These are phyloP conservation scores for Trimorus sp. DNA, from an alignment of 2,888 invertebrate genomes.

Conservation along the genomic window DNA sequence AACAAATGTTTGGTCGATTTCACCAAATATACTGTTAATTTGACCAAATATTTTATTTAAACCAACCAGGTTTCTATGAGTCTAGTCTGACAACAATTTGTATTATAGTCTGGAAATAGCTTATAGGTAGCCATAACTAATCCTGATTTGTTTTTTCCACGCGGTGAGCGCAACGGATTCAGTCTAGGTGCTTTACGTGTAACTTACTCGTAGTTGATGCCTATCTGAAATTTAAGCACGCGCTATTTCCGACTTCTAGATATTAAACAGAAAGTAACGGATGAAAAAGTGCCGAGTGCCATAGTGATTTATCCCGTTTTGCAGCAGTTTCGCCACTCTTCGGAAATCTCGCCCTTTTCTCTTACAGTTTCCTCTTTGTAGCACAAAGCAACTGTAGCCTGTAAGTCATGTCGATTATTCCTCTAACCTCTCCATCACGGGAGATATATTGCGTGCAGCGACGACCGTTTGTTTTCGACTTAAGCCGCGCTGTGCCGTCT, in stretches of 20 bases:
- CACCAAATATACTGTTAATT: no score
- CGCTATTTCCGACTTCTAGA: constrained; percentile 39
- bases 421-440: constrained; percentile 51
- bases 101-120: no score
- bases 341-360: constrained; percentile 37
- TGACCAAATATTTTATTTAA: no score
- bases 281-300: constrained; percentile 51
- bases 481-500: no score
- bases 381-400: constrained; percentile 54
- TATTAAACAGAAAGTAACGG: constrained; percentile 51
- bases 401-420: constrained; percentile 59
- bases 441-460: constrained; percentile 43
- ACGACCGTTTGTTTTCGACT: neutral
- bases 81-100: no score
- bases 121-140: no score
- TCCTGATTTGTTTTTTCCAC: no score
- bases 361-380: constrained; percentile 59
- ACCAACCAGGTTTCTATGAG: no score
- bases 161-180: constrained; percentile 68
- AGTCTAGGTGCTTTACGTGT: constrained; percentile 74
- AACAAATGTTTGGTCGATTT: no score
- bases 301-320: constrained; percentile 58
- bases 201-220: constrained; percentile 41
- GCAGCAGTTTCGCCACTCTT: constrained; percentile 56
- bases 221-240: constrained; percentile 28